Evolutionary conservation across 2,113 vertebrate genomes (phyloP).

Genomic region (Ginglymostoma cirratum): DNA sequence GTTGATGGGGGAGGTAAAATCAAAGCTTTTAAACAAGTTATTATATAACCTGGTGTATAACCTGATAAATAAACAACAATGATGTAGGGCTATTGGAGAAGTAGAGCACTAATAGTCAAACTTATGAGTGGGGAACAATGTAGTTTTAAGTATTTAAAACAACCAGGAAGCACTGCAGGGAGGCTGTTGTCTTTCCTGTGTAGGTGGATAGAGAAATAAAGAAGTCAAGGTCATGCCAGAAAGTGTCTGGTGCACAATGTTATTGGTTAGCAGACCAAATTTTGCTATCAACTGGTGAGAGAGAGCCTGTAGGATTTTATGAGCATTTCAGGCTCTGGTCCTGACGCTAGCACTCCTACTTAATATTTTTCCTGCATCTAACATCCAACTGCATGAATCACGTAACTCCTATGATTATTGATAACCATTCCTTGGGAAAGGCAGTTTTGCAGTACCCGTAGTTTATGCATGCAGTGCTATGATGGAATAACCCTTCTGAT

Average conservation of each 20-base stretch:
- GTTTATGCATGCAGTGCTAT: not conserved
- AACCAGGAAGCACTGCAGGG: not conserved
- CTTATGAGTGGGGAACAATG: not conserved
- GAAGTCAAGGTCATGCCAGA: not conserved
- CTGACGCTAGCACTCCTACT: not conserved
- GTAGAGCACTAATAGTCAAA: too few species aligned
- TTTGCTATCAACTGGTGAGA: not conserved
- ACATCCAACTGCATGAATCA: not conserved
- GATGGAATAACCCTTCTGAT: not conserved
- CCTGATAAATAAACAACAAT: not conserved
- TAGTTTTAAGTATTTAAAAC: not conserved
- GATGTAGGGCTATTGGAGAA: not conserved
- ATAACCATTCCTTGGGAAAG: not conserved
- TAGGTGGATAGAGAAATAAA: not conserved
- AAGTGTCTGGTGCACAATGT: not conserved
- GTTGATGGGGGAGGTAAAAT: slow-evolving; percentile 60
- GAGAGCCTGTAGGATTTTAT: not conserved
- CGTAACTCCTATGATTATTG: not conserved
- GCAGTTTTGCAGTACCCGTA: not conserved
- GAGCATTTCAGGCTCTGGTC: not conserved
- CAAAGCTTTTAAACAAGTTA: not conserved
- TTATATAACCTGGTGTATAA: not conserved
- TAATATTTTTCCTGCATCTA: not conserved
- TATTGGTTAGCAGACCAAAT: not conserved
- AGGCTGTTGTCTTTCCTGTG: not conserved